Evolutionary conservation across 64 coral and sea anemone genomes (phyloP).

Genomic region (Stichodactyla helianthus): DNA sequence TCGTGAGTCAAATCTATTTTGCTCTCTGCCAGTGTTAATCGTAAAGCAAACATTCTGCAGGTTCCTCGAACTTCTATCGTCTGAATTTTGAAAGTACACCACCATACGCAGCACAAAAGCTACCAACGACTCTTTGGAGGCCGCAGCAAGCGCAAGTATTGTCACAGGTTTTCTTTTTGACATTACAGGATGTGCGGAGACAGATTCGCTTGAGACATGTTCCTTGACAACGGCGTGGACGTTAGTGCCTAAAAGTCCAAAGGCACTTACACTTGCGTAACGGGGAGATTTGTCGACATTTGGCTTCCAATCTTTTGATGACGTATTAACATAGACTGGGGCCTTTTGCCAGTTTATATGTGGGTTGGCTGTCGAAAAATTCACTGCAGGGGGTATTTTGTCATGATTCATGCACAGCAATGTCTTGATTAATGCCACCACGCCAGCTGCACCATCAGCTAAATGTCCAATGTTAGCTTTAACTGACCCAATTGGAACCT

Average conservation of each 20-base stretch:
- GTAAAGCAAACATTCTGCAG: constrained; percentile 4
- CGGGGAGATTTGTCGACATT: background rate
- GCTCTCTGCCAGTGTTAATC: constrained; percentile 4
- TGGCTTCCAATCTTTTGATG: background rate
- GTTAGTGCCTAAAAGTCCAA: background rate
- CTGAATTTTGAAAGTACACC: background rate
- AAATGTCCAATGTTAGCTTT: constrained; percentile 2
- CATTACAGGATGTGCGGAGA: background rate
- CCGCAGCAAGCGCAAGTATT: background rate
- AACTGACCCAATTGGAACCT: background rate
- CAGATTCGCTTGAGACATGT: background rate
- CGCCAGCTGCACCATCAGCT: background rate
- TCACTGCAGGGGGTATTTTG: background rate
- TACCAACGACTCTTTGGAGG: background rate
- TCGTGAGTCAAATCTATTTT: background rate
- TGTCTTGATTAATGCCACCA: background rate
- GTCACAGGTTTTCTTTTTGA: background rate
- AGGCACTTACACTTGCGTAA: background rate
- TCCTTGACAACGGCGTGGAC: constrained; percentile 2
- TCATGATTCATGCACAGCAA: background rate
- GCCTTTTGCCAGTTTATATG: constrained; percentile 5
- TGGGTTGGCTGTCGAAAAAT: background rate
- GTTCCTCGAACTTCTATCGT: background rate
- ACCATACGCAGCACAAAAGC: background rate
- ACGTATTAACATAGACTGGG: background rate